Percentiles rank a stretch among this genome's conserved stretches.
Evolutionary conservation across 2,888 invertebrate genomes (phyloP).

Genomic region (Netelia virgata): DNA sequence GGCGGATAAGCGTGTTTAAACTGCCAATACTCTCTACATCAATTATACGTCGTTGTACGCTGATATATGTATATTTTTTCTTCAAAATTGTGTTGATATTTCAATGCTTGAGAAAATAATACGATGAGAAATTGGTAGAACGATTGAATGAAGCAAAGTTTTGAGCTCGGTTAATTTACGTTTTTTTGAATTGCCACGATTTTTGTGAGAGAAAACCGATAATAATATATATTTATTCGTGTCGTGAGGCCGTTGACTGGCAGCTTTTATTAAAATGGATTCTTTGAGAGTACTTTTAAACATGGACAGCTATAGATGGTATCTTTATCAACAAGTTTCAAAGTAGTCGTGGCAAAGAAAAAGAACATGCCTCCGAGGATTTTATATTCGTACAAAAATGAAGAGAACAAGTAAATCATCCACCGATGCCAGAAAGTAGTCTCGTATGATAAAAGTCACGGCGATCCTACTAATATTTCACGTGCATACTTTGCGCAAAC

Average conservation of each 20-base stretch:
- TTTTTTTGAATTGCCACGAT: slow-evolving; percentile 23
- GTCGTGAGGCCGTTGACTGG: slow-evolving; percentile 19
- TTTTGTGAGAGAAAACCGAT: slow-evolving; percentile 12
- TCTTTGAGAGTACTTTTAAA: background rate
- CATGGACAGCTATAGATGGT: slow-evolving; percentile 2
- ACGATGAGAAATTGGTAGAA: background rate
- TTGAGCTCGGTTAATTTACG: slow-evolving; percentile 4
- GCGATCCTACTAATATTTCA: slow-evolving; percentile 12
- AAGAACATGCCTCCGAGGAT: background rate
- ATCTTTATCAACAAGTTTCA: slow-evolving; percentile 40
- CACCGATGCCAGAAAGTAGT: background rate
- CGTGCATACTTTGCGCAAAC: slow-evolving; percentile 5
- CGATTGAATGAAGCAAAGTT: slow-evolving; percentile 5
- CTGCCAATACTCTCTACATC: slow-evolving; percentile 44
- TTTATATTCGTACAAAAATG: slow-evolving; percentile 20
- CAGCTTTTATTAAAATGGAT: slow-evolving; percentile 22
- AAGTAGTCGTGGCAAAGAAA: slow-evolving; percentile 41
- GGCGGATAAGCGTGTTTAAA: slow-evolving; percentile 44
- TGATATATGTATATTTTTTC: slow-evolving; percentile 7
- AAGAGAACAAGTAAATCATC: slow-evolving; percentile 2
- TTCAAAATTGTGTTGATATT: slow-evolving; percentile 29
- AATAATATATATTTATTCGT: slow-evolving; percentile 33
- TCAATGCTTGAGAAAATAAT: background rate
- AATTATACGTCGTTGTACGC: slow-evolving; percentile 21
- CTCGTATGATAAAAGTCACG: background rate